phyloP scores from a whole-genome alignment of 2,888 invertebrate species.

The Nemotelus pantherinus region DNA sequence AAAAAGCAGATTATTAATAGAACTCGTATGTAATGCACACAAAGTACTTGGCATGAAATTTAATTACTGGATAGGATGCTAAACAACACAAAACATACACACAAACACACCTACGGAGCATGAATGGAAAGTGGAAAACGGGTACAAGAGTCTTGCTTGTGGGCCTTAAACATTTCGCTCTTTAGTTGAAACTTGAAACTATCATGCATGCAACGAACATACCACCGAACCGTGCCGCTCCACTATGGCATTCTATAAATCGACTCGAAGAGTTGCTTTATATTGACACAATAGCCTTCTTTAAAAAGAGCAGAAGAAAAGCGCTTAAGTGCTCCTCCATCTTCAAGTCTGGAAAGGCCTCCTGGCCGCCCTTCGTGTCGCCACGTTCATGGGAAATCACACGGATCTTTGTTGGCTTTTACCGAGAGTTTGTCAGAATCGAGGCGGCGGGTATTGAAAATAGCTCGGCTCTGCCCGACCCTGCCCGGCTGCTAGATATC shows the following conservation, averaged over 20 bases:
- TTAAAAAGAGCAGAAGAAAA: conserved; percentile 17
- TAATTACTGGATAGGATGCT: conserved; percentile 40
- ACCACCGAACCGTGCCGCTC: no score
- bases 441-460: neutral
- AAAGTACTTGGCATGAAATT: neutral
- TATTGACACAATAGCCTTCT: conserved; percentile 25
- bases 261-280: neutral
- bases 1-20: neutral
- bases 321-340: conserved; percentile 24
- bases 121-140: neutral
- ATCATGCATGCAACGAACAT: neutral
- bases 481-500: neutral
- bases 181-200: conserved; percentile 10
- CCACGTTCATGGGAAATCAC: neutral
- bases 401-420: neutral
- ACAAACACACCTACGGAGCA: conserved; percentile 30
- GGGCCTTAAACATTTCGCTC: conserved; percentile 10
- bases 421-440: neutral
- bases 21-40: neutral
- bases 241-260: conserved; percentile 2
- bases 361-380: conserved; percentile 3
- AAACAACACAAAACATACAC: conserved; percentile 42
- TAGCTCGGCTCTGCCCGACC: no score
- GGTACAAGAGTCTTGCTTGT: neutral
- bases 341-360: neutral